Base-by-base conservation (phyloP, 1,140 invertebrate genomes). In the Sarcophaga peregrina region DNA sequence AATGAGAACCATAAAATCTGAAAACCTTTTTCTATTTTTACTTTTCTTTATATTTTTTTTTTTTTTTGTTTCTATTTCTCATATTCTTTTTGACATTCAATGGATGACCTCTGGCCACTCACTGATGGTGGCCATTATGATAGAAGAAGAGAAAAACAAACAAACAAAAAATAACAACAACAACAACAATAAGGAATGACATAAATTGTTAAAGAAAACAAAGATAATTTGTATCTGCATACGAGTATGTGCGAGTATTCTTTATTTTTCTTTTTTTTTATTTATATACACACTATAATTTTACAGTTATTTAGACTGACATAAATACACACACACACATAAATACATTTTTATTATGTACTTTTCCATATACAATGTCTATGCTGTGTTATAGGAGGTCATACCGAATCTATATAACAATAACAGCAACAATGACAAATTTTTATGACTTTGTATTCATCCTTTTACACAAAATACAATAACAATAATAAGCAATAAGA, bases 401-500 rank as follows among this genome's bases (percentile, higher is more conserved):
- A 37, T 37, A 2, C 25, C 25, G 4, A 37, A 37, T 37, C 25
- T 37, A 37, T 37, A 37, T 4, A 58, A 58, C 54, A 6, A 58
- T n/a, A n/a, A 58, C 54, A 13, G 2, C 15, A n/a, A n/a, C 54
- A 58, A n/a, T 58, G 54, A 58, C 54, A 58, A 58, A 58, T 58
- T 58, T 58, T 58, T 58, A 68, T 68, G 62, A 68, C 62, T 68
- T 20, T 68, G 17, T 68, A 20, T 68, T 68, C 17, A 68, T 68
- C 62, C 62, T 68, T 68, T 68, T 37, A 68, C n/a, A 68, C 10
- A 20, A 10, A 13, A 9, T 1, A 52, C 50, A 52, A 52, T 52
- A 52, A 68, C 25, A 2, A 68, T 68, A 68, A 10, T 5, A 9
- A 10, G n/a, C 20, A 9, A 15, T 5, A 20, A 68, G 17, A 68